These are phyloP conservation scores for Lepus americanus DNA, from an alignment of 2,113 vertebrate genomes.

Conservation along the genomic window DNA sequence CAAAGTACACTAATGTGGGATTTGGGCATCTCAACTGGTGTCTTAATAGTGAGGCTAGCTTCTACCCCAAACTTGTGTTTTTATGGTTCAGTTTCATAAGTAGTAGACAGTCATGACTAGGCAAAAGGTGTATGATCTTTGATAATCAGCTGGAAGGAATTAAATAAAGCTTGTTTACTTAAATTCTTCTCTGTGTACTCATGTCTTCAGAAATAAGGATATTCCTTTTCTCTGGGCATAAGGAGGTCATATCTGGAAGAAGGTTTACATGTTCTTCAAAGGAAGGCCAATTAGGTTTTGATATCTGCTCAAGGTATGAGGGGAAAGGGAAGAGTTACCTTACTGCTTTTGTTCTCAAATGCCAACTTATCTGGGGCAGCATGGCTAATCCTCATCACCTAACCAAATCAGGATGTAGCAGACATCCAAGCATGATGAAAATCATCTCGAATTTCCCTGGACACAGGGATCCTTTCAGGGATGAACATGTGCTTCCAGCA, in stretches of 20 bases:
- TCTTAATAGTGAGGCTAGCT: too few relatives aligned
- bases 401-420: not conserved
- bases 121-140: not conserved
- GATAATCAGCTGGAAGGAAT: not conserved
- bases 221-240: not conserved
- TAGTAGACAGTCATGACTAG: not conserved
- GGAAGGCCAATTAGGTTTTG: not conserved
- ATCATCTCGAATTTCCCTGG: not conserved
- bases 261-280: not conserved
- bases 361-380: not conserved
- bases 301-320: not conserved
- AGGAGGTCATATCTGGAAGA: not conserved
- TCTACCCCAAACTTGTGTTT: too few relatives aligned
- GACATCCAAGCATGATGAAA: not conserved
- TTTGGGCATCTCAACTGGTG: too few relatives aligned
- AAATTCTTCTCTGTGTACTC: not conserved
- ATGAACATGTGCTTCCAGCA: not conserved
- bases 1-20: too few relatives aligned
- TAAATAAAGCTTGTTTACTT: not conserved
- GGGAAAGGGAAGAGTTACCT: not conserved
- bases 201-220: not conserved
- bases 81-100: not conserved
- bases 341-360: not conserved
- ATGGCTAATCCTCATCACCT: too few relatives aligned
- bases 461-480: not conserved